Percentiles rank a stretch among this genome's conserved stretches.
These are phyloP conservation scores for Dendrocincla fuliginosa DNA, from an alignment of 2,797 vertebrate genomes.

Conservation along the genomic window DNA sequence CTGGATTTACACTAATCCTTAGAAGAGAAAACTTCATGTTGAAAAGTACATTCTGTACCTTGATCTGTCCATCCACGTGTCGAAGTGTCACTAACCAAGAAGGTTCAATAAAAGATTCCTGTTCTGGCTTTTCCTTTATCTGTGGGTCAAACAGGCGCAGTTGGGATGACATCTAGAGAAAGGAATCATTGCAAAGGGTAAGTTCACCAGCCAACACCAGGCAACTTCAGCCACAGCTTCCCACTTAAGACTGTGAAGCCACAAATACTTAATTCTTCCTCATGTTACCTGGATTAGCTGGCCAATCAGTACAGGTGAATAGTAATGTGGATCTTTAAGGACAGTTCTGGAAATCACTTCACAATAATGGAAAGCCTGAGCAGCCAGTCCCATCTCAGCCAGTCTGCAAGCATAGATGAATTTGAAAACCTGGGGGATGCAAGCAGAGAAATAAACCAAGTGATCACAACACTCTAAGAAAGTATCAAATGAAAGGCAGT, in stretches of 20 bases:
- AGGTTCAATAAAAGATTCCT: conserved; percentile 88
- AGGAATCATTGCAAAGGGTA: neutral
- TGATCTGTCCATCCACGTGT: conserved; percentile 85
- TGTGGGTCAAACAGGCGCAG: conserved; percentile 94
- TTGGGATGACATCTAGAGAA: conserved; percentile 86
- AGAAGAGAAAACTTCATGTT: neutral
- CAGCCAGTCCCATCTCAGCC: conserved; percentile 90
- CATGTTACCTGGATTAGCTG: conserved; percentile 88
- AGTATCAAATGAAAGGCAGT: neutral
- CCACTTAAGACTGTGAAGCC: neutral
- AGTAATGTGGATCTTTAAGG: conserved; percentile 80
- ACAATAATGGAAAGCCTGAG: conserved; percentile 97
- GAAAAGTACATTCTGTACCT: conserved; percentile 75
- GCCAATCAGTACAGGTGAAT: conserved; percentile 87
- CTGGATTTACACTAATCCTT: neutral
- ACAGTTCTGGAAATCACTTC: conserved; percentile 89
- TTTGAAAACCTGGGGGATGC: conserved; percentile 87
- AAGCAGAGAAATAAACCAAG: neutral
- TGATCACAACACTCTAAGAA: neutral
- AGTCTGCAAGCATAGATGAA: conserved; percentile 95
- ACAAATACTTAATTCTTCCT: neutral
- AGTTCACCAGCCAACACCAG: neutral
- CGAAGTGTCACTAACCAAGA: conserved; percentile 87
- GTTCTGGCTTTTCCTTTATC: conserved; percentile 92
- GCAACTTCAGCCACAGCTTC: neutral